phyloP scores from a whole-genome alignment of 2,888 invertebrate species.

The Ptilodon capucinus region DNA sequence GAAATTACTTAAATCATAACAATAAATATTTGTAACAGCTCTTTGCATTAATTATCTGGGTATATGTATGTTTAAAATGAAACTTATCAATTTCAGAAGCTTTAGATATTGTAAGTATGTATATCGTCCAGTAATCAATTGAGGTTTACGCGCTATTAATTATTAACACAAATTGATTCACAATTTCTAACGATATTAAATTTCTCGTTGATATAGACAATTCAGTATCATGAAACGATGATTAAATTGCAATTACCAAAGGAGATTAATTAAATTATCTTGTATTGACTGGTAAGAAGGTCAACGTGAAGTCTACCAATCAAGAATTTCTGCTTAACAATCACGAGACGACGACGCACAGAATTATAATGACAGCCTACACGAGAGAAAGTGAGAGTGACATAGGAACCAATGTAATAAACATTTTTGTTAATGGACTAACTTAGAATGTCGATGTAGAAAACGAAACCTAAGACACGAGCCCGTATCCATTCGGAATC shows the following conservation, averaged over 20 bases:
- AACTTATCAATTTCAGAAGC: too few relatives aligned
- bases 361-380: constrained; percentile 50
- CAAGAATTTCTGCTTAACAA: constrained; percentile 38
- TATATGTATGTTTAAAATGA: background rate
- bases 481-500: constrained; percentile 26
- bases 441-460: constrained; percentile 35
- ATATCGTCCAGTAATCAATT: too few relatives aligned
- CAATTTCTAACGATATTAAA: too few relatives aligned
- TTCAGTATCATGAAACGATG: too few relatives aligned
- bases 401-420: constrained; percentile 27
- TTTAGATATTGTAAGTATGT: too few relatives aligned
- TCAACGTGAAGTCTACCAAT: constrained; percentile 29
- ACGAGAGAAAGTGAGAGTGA: constrained; percentile 56
- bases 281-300: constrained; percentile 28
- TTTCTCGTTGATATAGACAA: too few relatives aligned
- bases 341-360: constrained; percentile 27
- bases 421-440: constrained; percentile 44
- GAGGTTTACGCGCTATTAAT: too few relatives aligned
- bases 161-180: too few relatives aligned
- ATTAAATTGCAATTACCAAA: too few relatives aligned
- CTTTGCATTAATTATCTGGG: background rate
- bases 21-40: background rate
- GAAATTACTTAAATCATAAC: constrained; percentile 4
- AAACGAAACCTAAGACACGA: constrained; percentile 41
- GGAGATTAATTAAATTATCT: too few relatives aligned